phyloP scores from a whole-genome alignment of 2,113 vertebrate genomes.

The Nothocercus nigrocapillus region DNA sequence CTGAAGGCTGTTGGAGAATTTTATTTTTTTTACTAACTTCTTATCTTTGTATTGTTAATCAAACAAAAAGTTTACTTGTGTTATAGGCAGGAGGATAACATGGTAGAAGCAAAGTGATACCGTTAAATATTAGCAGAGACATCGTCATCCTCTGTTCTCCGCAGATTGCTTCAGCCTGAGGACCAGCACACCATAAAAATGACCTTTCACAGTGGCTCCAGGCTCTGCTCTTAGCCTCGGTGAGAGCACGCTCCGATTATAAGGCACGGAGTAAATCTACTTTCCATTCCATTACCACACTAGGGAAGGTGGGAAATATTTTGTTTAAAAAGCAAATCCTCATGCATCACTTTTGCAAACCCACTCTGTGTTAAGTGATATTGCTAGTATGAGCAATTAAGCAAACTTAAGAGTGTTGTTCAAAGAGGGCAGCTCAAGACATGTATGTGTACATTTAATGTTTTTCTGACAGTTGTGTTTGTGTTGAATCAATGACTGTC shows the following conservation, averaged over 20 bases:
- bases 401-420: accelerated
- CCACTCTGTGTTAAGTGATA: background rate
- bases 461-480: background rate
- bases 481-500: background rate
- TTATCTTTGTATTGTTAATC: background rate
- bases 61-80: background rate
- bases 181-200: background rate
- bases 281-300: background rate
- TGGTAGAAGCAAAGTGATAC: background rate
- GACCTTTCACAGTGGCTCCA: background rate
- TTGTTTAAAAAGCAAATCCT: background rate
- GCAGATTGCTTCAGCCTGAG: background rate
- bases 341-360: background rate
- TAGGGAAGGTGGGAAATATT: background rate
- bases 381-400: background rate
- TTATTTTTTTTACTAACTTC: background rate
- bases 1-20: background rate
- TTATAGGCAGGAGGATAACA: background rate
- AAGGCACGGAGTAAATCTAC: background rate
- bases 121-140: background rate
- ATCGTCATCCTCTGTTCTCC: background rate
- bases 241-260: background rate
- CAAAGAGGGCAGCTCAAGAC: background rate
- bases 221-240: background rate
- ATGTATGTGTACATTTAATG: background rate